Conservation (phyloP, 2,113 vertebrate species). For the Taxidea taxus region DNA sequence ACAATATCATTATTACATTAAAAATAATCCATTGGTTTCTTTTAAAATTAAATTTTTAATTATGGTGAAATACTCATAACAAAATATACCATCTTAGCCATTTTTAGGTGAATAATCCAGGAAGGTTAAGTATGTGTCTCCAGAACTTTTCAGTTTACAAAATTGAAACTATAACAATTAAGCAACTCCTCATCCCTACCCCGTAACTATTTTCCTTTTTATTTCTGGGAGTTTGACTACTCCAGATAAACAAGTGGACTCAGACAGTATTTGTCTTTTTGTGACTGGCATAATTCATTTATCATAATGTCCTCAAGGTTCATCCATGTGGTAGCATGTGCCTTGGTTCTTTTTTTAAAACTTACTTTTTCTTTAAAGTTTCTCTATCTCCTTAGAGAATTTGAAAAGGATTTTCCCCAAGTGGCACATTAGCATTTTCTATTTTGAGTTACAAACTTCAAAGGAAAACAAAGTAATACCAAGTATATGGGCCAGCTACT, state of each 20-base stretch:
- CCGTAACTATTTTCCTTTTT: neutral
- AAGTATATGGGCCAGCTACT: neutral
- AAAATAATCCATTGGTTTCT: neutral
- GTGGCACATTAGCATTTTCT: conserved; percentile 15
- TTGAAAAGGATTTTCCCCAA: conserved; percentile 8
- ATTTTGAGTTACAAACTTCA: conserved; percentile 23
- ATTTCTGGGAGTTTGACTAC: neutral
- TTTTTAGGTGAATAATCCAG: neutral
- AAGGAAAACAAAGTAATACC: neutral
- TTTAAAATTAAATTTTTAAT: neutral
- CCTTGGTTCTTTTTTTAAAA: neutral
- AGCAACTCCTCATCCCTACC: neutral
- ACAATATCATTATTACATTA: neutral
- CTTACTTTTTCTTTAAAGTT: neutral
- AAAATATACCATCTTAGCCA: neutral
- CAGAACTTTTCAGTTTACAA: neutral
- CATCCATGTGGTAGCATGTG: neutral
- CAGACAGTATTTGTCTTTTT: neutral
- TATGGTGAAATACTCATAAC: conserved; percentile 23
- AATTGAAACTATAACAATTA: neutral
- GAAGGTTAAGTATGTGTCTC: neutral
- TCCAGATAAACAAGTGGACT: neutral
- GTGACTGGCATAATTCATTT: neutral
- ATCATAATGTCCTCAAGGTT: neutral
- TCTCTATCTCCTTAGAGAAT: neutral